Evolutionary conservation across 2,888 invertebrate genomes (phyloP).

Genomic region (Philereme transversata): DNA sequence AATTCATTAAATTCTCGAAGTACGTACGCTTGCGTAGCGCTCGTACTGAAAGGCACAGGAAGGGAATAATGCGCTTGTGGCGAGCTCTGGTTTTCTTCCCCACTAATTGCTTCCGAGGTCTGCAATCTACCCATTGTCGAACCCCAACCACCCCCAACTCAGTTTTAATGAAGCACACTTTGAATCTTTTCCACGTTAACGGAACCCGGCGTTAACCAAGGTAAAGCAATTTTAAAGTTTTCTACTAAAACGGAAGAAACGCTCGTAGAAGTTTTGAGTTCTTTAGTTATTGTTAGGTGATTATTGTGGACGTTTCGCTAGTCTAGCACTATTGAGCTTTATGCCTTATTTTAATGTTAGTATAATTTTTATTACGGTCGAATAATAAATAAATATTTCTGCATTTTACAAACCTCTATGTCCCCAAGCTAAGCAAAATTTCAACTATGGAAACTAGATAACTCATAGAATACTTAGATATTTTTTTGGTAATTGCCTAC

Average conservation of each 20-base stretch:
- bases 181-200: constrained; percentile 64
- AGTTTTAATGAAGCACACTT: constrained; percentile 75
- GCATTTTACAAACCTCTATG: too few relatives aligned
- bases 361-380: background rate
- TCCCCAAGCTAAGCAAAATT: too few relatives aligned
- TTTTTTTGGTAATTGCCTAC: too few relatives aligned
- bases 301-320: constrained; percentile 52
- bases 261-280: constrained; percentile 59
- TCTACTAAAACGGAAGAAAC: constrained; percentile 57
- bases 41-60: constrained; percentile 27
- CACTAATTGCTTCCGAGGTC: constrained; percentile 72
- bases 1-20: constrained; percentile 28
- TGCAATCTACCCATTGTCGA: constrained; percentile 65
- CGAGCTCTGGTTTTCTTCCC: constrained; percentile 34
- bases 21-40: constrained; percentile 22
- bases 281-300: constrained; percentile 66
- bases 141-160: constrained; percentile 55
- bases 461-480: too few relatives aligned
- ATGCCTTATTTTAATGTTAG: background rate
- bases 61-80: constrained; percentile 41
- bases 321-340: constrained; percentile 13
- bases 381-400: too few relatives aligned
- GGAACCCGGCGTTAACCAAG: constrained; percentile 56
- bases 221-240: constrained; percentile 70
- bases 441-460: too few relatives aligned